Conservation (phyloP, 2,113 vertebrate species). For the Peromyscus leucopus region DNA sequence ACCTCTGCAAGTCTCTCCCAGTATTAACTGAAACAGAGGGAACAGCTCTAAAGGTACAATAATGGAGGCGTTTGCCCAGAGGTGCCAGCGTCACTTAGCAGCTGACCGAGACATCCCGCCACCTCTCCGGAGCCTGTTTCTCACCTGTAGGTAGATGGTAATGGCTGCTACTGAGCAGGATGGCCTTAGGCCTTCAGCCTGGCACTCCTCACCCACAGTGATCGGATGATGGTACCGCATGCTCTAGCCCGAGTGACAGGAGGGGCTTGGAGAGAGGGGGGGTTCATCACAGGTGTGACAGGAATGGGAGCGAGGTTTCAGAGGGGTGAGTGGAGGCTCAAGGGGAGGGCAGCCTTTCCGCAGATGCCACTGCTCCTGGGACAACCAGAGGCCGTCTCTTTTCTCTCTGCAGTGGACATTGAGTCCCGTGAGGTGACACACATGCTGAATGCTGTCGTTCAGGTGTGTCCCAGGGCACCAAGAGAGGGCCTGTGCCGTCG, state of each 20-base stretch:
- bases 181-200: conserved; percentile 75
- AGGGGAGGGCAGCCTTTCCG: not conserved
- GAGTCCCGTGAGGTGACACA: not conserved
- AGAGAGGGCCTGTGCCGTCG: not conserved
- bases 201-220: conserved; percentile 80
- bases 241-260: conserved; percentile 87
- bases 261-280: not conserved
- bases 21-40: not conserved
- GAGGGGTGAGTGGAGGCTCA: no score
- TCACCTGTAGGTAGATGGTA: not conserved
- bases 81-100: not conserved
- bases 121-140: not conserved
- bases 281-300: no score
- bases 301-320: not conserved
- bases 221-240: conserved; percentile 86
- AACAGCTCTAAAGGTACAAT: not conserved
- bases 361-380: not conserved
- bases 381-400: not conserved
- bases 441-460: not conserved
- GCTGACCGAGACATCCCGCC: not conserved
- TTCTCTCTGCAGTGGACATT: not conserved
- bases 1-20: not conserved
- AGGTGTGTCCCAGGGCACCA: not conserved
- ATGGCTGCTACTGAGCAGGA: conserved; percentile 70
- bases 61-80: not conserved